phyloP scores from a whole-genome alignment of 2,888 invertebrate species.

The Chouioia cunea region DNA sequence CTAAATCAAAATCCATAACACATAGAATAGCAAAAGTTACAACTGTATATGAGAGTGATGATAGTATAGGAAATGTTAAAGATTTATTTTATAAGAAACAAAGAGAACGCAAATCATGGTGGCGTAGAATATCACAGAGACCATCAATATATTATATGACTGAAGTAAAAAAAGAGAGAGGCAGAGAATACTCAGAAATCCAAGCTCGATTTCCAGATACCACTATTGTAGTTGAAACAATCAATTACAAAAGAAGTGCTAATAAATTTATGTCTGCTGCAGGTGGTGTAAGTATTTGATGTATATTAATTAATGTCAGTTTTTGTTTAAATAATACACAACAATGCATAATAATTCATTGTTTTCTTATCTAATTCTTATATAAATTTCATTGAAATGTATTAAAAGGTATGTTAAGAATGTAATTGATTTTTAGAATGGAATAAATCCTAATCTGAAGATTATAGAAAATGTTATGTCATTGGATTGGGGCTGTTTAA shows the following conservation, averaged over 20 bases:
- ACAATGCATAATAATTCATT: too few relatives aligned
- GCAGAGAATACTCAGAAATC: slow-evolving; percentile 73
- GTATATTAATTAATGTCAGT: slow-evolving; percentile 10
- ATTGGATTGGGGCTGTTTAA: slow-evolving; percentile 63
- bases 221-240: slow-evolving; percentile 74
- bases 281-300: slow-evolving; percentile 47
- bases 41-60: slow-evolving; percentile 59
- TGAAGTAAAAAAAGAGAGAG: slow-evolving; percentile 70
- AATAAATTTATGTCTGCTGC: slow-evolving; percentile 52
- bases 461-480: slow-evolving; percentile 61
- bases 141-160: slow-evolving; percentile 79
- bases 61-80: slow-evolving; percentile 66
- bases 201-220: slow-evolving; percentile 77
- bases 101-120: slow-evolving; percentile 85
- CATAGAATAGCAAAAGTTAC: slow-evolving; percentile 57
- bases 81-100: slow-evolving; percentile 83
- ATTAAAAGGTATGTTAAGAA: slow-evolving; percentile 12
- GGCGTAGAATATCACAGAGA: slow-evolving; percentile 77
- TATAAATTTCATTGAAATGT: neutral
- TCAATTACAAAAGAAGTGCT: slow-evolving; percentile 63
- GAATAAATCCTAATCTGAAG: slow-evolving; percentile 50
- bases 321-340: neutral
- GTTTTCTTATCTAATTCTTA: too few relatives aligned
- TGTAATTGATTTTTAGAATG: slow-evolving; percentile 51
- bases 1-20: slow-evolving; percentile 37